phyloP scores from a whole-genome alignment of 2,113 vertebrate species.

The Dissostichus mawsoni region DNA sequence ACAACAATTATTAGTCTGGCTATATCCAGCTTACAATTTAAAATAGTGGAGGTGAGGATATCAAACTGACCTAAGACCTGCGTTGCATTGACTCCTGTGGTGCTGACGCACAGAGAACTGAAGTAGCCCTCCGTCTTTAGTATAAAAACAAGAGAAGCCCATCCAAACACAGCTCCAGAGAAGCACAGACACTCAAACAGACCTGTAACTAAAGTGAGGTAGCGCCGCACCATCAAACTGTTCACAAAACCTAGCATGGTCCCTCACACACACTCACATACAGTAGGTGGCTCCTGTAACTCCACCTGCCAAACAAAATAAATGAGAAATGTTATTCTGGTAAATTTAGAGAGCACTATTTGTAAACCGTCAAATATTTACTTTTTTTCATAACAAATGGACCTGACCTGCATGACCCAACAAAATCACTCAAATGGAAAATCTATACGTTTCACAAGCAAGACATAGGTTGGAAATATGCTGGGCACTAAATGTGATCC shows the following conservation, averaged over 20 bases:
- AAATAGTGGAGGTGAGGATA: neutral
- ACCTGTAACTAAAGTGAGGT: slow-evolving; percentile 87
- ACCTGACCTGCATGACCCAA: neutral
- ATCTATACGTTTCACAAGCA: neutral
- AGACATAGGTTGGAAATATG: slow-evolving; percentile 14
- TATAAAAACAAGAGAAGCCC: slow-evolving; percentile 91
- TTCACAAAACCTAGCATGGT: slow-evolving; percentile 63
- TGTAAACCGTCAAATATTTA: neutral
- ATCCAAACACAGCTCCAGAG: slow-evolving; percentile 89
- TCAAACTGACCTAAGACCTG: slow-evolving; percentile 68
- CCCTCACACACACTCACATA: neutral
- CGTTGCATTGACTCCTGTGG: slow-evolving; percentile 64
- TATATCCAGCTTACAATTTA: neutral
- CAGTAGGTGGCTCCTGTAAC: neutral
- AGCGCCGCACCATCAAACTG: slow-evolving; percentile 51
- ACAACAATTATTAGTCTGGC: too few relatives aligned
- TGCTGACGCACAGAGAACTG: slow-evolving; percentile 75
- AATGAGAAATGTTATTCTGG: neutral
- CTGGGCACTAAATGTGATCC: neutral
- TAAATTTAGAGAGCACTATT: too few relatives aligned
- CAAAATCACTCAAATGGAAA: neutral
- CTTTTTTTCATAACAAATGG: neutral
- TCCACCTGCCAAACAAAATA: neutral
- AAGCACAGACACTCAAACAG: slow-evolving; percentile 90
- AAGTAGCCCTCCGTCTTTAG: slow-evolving; percentile 90